Conservation (phyloP, 1,140 invertebrate species). For the Trinorchestia longiramus region DNA sequence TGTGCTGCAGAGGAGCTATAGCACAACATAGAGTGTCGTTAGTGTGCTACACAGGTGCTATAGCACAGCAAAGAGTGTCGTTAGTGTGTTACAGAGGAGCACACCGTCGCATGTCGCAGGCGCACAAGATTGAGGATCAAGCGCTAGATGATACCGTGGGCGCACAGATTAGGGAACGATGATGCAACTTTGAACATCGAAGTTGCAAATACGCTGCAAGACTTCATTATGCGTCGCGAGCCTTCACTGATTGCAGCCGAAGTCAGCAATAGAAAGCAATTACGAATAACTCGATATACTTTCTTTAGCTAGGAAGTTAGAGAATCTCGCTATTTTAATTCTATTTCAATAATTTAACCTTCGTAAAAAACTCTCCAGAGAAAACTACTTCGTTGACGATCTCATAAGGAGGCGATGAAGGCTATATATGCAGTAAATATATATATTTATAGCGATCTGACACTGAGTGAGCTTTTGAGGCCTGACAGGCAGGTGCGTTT, state of each 20-base stretch:
- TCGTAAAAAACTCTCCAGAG: conserved; percentile 8
- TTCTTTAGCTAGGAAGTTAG: not conserved
- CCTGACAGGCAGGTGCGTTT: not conserved
- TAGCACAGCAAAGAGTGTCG: too few species aligned
- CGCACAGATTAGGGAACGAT: too few species aligned
- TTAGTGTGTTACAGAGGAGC: too few species aligned
- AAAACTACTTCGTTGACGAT: conserved; percentile 30
- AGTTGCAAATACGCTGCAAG: not conserved
- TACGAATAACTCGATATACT: not conserved
- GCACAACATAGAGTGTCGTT: not conserved
- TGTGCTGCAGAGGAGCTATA: not conserved
- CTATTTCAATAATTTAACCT: not conserved
- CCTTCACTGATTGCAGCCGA: not conserved
- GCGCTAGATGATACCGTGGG: not conserved
- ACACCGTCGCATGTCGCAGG: not conserved
- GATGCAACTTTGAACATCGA: too few species aligned
- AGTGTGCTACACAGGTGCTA: too few species aligned
- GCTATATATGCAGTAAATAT: conserved; percentile 1
- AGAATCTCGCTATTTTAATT: not conserved
- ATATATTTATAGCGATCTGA: not conserved
- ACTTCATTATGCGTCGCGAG: not conserved
- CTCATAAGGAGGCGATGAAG: not conserved
- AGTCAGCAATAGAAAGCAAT: not conserved
- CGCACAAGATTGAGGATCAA: not conserved
- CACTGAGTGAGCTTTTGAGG: not conserved